These are phyloP conservation scores for Oreonectes daqikongensis DNA, from an alignment of 2,797 vertebrate species.

Conservation along the genomic window DNA sequence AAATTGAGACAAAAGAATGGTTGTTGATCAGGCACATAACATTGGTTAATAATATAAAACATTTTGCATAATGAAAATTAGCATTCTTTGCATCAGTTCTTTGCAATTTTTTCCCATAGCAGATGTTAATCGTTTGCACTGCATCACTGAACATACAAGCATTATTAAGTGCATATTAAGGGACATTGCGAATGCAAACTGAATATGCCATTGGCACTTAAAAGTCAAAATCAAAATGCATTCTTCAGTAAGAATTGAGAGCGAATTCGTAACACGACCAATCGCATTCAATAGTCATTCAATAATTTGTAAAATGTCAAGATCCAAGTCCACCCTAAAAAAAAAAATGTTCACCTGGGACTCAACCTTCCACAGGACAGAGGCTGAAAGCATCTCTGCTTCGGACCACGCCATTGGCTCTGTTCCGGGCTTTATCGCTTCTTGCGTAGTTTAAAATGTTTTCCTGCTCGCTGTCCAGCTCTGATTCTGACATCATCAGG, in stretches of 20 bases:
- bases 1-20: neutral
- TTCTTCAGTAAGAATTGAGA: conserved; percentile 30
- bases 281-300: conserved; percentile 55
- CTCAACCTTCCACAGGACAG: conserved; percentile 75
- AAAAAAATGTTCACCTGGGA: neutral
- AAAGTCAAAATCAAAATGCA: conserved; percentile 20
- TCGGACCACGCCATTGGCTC: conserved; percentile 68
- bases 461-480: conserved; percentile 92
- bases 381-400: conserved; percentile 80
- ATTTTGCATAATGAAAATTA: conserved; percentile 18
- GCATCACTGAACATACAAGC: conserved; percentile 21
- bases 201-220: conserved; percentile 14
- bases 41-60: neutral
- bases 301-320: conserved; percentile 23
- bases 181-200: neutral
- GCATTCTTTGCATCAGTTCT: neutral
- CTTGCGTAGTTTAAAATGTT: conserved; percentile 83
- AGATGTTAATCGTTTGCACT: neutral
- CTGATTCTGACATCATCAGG: conserved; percentile 93
- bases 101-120: neutral
- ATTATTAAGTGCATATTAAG: conserved; percentile 11
- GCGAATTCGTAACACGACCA: conserved; percentile 44
- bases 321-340: neutral
- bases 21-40: conserved; percentile 22
- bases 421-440: conserved; percentile 72